These are phyloP conservation scores for Bos taurus DNA, from an alignment of 2,113 vertebrate species.

Conservation along the genomic window ARS-UCD2.0 NC_037332.1:60161501-60162000, in stretches of 20 bases:
- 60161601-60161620: conserved; percentile 10
- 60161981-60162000: neutral
- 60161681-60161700: conserved; percentile 31
- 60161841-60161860: conserved; percentile 52
- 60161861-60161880: conserved; percentile 37
- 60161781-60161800: conserved; percentile 72
- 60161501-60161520: conserved; percentile 53
- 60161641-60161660: conserved; percentile 68
- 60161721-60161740: conserved; percentile 60
- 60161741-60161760: conserved; percentile 75
- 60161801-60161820: conserved; percentile 58
- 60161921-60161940: neutral
- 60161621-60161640: conserved; percentile 51
- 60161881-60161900: neutral
- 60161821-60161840: conserved; percentile 25
- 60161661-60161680: conserved; percentile 40
- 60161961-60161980: neutral
- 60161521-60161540: conserved; percentile 42
- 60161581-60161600: neutral
- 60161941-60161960: neutral
- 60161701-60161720: conserved; percentile 33
- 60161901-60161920: neutral
- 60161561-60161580: conserved; percentile 28
- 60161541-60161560: conserved; percentile 59
- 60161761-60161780: conserved; percentile 72